Base-by-base conservation (phyloP, 2,888 invertebrate species). In the Malacosoma neustria region DNA sequence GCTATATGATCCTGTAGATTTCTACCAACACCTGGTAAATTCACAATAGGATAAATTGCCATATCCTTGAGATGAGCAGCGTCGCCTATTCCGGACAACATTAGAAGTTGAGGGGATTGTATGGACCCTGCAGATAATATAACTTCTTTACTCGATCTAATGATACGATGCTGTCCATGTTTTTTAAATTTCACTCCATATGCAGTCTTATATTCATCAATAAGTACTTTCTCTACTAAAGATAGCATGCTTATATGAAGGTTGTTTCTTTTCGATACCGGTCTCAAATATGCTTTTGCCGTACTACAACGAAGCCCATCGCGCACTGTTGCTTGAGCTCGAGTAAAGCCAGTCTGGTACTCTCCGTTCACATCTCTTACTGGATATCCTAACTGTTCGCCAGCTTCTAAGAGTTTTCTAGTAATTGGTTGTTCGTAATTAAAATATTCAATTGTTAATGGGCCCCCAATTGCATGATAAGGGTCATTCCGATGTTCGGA, bases 1-100 rank as follows among this genome's bases (percentile, higher is more conserved):
- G 93, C 92, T 1, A 93, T 89, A 60, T 96, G 96, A 65, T 96
- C 95, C 72, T 93, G 94, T 11, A 96, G 75, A 72, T 96, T 96
- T 44, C 84, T 67, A 0, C 96, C 96, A 0, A 96, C 95, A 0
- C 93, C 94, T 9, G 90, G 89, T 5, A 88, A 73, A 64, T 92
- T 69, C 1, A 77, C 79, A 12, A 93, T 66, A 0, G 91, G 84
- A 12, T 88, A 79, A 32, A 93, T 90, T 0, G 87, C 89, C 13
- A 89, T 55, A 32, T 90, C 82, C 35, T 81, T 67, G 3, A 94
- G 75, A 57, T 93, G 90, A 5, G 87, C 72, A 3, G 73, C 73
- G 0, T 93, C 91, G 3, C 94, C 94, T 7, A 96, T 87, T 0
- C 97, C 97, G 1, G 95, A 94, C 31, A 97, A 64, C 94, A 96